phyloP scores from a whole-genome alignment of 2,888 invertebrate genomes.

The Oxyteleia sp. region DNA sequence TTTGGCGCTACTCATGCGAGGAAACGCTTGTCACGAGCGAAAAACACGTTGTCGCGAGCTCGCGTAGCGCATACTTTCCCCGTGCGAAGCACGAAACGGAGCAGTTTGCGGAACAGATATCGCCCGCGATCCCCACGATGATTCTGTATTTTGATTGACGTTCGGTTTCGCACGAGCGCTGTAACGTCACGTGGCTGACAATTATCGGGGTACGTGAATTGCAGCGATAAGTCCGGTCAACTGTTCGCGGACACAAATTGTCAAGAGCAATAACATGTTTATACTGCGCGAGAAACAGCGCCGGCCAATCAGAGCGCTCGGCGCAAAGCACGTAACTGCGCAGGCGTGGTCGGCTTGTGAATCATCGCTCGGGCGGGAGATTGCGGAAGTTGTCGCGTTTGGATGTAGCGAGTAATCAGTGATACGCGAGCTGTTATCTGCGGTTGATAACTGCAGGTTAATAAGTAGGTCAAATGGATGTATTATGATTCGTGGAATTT shows the following conservation, averaged over 20 bases:
- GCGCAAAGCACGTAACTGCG: conserved; percentile 1
- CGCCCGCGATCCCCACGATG: no score
- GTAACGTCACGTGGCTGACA: conserved; percentile 8
- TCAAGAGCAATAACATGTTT: no score
- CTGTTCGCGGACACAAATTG: neutral
- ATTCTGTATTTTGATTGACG: no score
- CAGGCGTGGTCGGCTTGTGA: conserved; percentile 18
- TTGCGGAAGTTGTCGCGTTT: conserved; percentile 32
- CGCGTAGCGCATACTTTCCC: neutral
- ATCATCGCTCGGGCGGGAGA: conserved; percentile 11
- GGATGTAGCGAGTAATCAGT: neutral
- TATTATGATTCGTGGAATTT: no score
- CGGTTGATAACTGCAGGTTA: conserved; percentile 8
- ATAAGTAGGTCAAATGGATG: conserved; percentile 12
- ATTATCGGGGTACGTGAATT: neutral
- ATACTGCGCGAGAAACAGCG: no score
- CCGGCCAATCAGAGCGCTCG: conserved; percentile 8
- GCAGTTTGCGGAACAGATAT: no score
- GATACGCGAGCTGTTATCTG: conserved; percentile 8
- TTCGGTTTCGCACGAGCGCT: neutral
- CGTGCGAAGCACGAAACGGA: neutral
- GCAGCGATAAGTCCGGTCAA: conserved; percentile 3
- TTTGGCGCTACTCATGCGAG: neutral
- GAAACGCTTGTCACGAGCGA: conserved; percentile 6
- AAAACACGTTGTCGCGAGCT: neutral